Conservation (phyloP, 2,888 invertebrate genomes). For the Axea sp. region DNA sequence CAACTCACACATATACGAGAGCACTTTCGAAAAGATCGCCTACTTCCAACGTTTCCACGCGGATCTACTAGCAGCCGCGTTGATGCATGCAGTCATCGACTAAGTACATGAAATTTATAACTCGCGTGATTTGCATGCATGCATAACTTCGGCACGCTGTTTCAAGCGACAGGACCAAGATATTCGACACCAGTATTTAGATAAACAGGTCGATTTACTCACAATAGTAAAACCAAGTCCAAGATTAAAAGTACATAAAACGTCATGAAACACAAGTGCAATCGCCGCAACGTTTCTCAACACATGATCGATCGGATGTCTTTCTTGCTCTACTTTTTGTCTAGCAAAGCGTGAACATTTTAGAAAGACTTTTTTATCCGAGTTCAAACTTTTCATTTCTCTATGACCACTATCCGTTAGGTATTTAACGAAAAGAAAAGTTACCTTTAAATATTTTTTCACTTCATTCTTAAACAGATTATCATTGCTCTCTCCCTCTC, state of each 20-base stretch:
- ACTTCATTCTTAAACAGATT: not conserved
- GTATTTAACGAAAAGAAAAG: slow-evolving; percentile 43
- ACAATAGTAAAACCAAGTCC: not conserved
- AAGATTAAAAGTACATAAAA: not conserved
- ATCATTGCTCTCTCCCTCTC: not conserved
- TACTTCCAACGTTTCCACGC: slow-evolving; percentile 65
- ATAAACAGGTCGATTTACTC: slow-evolving; percentile 36
- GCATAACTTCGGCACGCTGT: slow-evolving; percentile 18
- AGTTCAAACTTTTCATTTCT: slow-evolving; percentile 47
- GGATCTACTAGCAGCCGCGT: slow-evolving; percentile 47
- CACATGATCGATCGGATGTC: slow-evolving; percentile 14
- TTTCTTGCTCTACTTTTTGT: slow-evolving; percentile 24
- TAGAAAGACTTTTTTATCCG: slow-evolving; percentile 9
- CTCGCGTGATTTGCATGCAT: slow-evolving; percentile 57
- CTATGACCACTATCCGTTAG: slow-evolving; percentile 21
- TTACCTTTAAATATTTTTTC: slow-evolving; percentile 8
- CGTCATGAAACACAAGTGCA: slow-evolving; percentile 5
- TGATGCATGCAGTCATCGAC: slow-evolving; percentile 26
- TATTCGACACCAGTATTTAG: slow-evolving; percentile 14
- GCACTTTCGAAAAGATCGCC: slow-evolving; percentile 66
- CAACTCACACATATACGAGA: slow-evolving; percentile 53
- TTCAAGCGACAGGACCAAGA: slow-evolving; percentile 15
- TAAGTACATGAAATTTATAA: slow-evolving; percentile 37
- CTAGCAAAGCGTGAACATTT: slow-evolving; percentile 15
- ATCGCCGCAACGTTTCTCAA: not conserved